phyloP scores from a whole-genome alignment of 2,113 vertebrate species.

The Leucopsar rothschildi region DNA sequence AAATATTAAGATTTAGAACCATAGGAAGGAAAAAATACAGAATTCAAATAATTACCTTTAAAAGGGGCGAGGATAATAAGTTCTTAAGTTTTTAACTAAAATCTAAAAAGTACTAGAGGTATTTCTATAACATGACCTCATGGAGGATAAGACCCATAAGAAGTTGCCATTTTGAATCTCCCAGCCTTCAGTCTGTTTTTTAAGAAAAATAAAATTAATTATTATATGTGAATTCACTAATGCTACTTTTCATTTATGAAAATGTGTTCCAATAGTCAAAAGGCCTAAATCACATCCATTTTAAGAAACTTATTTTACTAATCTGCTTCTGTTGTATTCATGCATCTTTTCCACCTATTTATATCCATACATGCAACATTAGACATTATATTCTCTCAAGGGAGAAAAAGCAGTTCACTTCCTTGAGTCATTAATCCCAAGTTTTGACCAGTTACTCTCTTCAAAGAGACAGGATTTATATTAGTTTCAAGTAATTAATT shows the following conservation, averaged over 20 bases:
- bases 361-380: background rate
- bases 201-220: background rate
- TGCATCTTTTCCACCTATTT: background rate
- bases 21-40: background rate
- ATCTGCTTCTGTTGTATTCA: background rate
- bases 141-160: background rate
- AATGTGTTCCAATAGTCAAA: background rate
- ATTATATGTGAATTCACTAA: background rate
- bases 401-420: background rate
- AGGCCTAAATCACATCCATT: background rate
- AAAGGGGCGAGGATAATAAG: background rate
- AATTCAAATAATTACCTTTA: background rate
- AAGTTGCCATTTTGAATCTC: background rate
- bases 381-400: background rate
- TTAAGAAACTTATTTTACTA: background rate
- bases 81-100: background rate
- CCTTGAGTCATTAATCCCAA: background rate
- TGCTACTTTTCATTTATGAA: background rate
- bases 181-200: background rate
- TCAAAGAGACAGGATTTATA: background rate
- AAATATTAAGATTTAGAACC: background rate
- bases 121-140: background rate
- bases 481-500: background rate
- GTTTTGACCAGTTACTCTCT: background rate
- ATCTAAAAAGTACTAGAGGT: background rate